These are phyloP conservation scores for Parapsyche elsis DNA, from an alignment of 1,140 invertebrate genomes.

Conservation along the genomic window DNA sequence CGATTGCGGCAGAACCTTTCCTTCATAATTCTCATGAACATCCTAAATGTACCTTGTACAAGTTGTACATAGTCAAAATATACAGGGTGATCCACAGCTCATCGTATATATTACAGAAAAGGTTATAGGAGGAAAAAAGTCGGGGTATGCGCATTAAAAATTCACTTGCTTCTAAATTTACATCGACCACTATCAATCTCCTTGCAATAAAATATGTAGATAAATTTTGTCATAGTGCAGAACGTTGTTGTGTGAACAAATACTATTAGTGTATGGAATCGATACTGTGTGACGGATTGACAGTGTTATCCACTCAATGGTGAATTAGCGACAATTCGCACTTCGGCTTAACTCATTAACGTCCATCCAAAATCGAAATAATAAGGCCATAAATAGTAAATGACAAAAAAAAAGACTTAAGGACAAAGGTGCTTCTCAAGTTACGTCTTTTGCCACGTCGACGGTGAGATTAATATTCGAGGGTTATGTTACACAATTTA, in stretches of 20 bases:
- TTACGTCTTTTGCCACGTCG: conserved; percentile 24
- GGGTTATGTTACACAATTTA: conserved; percentile 19
- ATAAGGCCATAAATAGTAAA: no score
- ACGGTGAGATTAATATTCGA: conserved; percentile 18
- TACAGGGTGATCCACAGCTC: no score
- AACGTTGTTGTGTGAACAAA: not conserved
- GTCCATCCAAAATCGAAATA: no score
- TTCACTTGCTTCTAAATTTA: no score
- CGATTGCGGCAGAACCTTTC: not conserved
- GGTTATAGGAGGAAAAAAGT: no score
- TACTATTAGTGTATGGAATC: not conserved
- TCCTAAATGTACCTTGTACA: not conserved
- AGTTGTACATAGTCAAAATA: no score
- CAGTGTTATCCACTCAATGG: not conserved
- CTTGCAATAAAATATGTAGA: no score
- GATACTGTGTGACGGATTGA: not conserved
- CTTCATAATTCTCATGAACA: not conserved
- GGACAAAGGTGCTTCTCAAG: not conserved
- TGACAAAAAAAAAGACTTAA: not conserved
- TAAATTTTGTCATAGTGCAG: not conserved
- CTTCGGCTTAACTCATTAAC: not conserved
- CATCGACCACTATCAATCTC: no score
- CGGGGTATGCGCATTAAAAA: no score
- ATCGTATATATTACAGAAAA: no score
- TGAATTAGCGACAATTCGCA: not conserved